Conservation (phyloP, 37 sponge, comb jelly and placozoan species). For the Hexactinellida sp. region DNA sequence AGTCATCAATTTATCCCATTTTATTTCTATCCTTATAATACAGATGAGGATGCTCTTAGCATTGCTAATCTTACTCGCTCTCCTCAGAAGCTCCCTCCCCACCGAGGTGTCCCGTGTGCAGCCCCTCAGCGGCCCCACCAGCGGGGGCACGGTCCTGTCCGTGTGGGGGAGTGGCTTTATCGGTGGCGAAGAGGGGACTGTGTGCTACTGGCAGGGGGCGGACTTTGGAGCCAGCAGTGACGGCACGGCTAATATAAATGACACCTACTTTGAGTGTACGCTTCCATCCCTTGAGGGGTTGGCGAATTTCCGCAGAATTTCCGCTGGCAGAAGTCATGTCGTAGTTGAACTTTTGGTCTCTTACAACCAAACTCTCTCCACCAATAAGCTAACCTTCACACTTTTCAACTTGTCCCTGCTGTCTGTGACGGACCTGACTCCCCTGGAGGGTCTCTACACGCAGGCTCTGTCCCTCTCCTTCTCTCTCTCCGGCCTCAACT, state of each 20-base stretch:
- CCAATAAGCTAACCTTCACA: constrained; percentile 19
- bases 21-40: no score
- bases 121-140: neutral
- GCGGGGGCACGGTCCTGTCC: neutral
- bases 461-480: neutral
- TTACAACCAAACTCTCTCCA: neutral
- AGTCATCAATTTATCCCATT: no score
- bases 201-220: neutral
- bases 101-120: neutral
- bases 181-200: neutral
- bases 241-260: neutral
- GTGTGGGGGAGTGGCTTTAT: neutral
- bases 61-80: neutral
- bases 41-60: neutral
- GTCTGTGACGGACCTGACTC: constrained; percentile 20
- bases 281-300: neutral
- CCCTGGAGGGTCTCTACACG: constrained; percentile 27
- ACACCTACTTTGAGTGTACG: neutral
- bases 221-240: neutral
- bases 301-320: neutral
- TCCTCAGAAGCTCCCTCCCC: neutral
- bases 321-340: neutral
- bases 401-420: constrained; percentile 29
- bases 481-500: constrained; percentile 23
- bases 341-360: neutral